Percentiles rank a stretch among this genome's conserved stretches.
Evolutionary conservation across 1,140 invertebrate species (phyloP).

Genomic region (Eueides isabella): DNA sequence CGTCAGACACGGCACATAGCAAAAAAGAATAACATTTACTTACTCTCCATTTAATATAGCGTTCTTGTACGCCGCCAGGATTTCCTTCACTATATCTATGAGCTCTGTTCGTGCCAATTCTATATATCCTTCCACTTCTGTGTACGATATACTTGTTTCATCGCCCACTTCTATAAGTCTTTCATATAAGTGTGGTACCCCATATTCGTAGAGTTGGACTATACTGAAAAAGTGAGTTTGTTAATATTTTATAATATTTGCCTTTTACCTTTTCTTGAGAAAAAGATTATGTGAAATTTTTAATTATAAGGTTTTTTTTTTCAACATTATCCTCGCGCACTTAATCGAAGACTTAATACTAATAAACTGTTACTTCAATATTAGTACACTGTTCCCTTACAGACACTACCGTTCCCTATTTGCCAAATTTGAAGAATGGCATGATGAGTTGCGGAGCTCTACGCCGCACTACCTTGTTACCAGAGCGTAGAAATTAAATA

Average conservation of each 20-base stretch:
- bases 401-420: too few species aligned
- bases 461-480: too few species aligned
- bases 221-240: slow-evolving; percentile 79
- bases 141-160: slow-evolving; percentile 44
- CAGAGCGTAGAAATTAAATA: too few species aligned
- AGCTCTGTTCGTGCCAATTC: slow-evolving; percentile 80
- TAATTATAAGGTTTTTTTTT: too few species aligned
- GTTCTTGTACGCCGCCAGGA: slow-evolving; percentile 77
- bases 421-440: too few species aligned
- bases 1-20: too few species aligned
- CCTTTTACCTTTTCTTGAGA: not conserved
- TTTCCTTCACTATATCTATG: slow-evolving; percentile 78
- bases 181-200: slow-evolving; percentile 85
- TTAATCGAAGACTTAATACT: too few species aligned
- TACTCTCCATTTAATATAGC: slow-evolving; percentile 69
- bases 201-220: slow-evolving; percentile 85
- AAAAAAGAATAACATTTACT: slow-evolving; percentile 41
- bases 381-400: too few species aligned
- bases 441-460: too few species aligned
- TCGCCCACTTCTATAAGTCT: slow-evolving; percentile 73
- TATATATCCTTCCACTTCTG: slow-evolving; percentile 60
- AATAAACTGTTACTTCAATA: too few species aligned
- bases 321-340: too few species aligned
- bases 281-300: too few species aligned
- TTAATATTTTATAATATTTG: slow-evolving; percentile 3